Conservation (phyloP, 1,140 invertebrate genomes). For the Euglossa dilemma region DNA sequence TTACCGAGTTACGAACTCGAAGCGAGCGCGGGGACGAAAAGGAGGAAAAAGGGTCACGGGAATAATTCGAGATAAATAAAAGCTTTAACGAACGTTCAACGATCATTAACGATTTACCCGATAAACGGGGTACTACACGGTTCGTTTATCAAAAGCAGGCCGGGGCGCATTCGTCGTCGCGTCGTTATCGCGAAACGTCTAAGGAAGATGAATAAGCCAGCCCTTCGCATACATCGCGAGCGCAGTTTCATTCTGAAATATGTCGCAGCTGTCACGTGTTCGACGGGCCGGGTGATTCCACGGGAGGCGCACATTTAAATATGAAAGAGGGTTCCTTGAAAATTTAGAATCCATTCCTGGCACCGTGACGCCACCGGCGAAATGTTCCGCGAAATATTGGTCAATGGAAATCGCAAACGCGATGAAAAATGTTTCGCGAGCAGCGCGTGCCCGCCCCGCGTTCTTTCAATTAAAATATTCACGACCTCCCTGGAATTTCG, state of each 20-base stretch:
- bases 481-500: not conserved
- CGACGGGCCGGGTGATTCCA: conserved; percentile 52
- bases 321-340: conserved; percentile 72
- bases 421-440: conserved; percentile 5
- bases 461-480: conserved; percentile 18
- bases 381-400: conserved; percentile 42
- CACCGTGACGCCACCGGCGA: conserved; percentile 35
- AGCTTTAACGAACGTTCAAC: not conserved
- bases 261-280: conserved; percentile 53
- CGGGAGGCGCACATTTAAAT: conserved; percentile 73
- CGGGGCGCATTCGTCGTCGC: not conserved
- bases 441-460: not conserved
- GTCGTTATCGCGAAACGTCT: conserved; percentile 41
- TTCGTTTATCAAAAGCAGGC: not conserved
- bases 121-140: not conserved
- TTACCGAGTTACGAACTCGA: not conserved
- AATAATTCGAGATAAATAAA: not conserved
- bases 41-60: no score
- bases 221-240: not conserved
- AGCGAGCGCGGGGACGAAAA: not conserved
- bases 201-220: conserved; percentile 47
- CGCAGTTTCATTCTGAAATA: conserved; percentile 55
- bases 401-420: conserved; percentile 26
- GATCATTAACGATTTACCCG: not conserved
- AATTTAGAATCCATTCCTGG: conserved; percentile 69